Evolutionary conservation across 2,888 invertebrate species (phyloP), one percentile per base, ranked within the genome.

Genomic region (Oxycera nigricornis): DNA sequence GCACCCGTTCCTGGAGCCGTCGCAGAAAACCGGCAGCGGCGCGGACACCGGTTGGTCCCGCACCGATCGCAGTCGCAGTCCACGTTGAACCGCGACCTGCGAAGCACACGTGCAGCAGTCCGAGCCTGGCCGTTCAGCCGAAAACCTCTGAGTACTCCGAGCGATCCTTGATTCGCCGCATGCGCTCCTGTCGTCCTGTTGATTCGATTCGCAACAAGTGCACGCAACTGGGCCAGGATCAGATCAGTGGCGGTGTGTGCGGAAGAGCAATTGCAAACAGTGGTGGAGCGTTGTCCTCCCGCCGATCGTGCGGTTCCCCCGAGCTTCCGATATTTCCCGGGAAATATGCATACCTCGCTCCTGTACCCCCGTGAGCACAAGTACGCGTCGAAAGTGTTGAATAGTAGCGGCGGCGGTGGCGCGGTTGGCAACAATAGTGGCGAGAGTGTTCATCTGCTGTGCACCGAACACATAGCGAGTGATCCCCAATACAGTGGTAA

Each of bases 401-500:
- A 30, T 31, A 61, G 20, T 31, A 31, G 35, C 35, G 35, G 35
- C 20, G 35, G 35, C 20, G 39, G 39, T 39, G 41, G 39, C 41
- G n/a, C 11, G 41, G 35, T 35, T 31, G 20, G 62, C 22, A 22
- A 62, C 62, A 17, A 39, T 65, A 65, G 65, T 65, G 39, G 65
- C 22, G 28, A 68, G 4, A 70, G 70, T 70, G 70, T 70, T 31
- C 52, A 70, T 30, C 70, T 70, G 14, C 22, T 70, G 70, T 70
- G 70, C 55, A 70, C 70, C 24, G 70, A 70, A 52, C 70, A 70
- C 55, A 68, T 68, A 2, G 68, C 50, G 2, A 68, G 50, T 50
- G 68, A 68, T 50, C 68, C 68, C 30, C 68, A 50, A 28, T 50
- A 50, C 30, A 55, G 55, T 55, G 31, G 22, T 52, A 70, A 70